Percentiles rank a stretch among this genome's conserved stretches.
phyloP scores from a whole-genome alignment of 2,888 invertebrate species.

The Schrankia costaestrigalis region DNA sequence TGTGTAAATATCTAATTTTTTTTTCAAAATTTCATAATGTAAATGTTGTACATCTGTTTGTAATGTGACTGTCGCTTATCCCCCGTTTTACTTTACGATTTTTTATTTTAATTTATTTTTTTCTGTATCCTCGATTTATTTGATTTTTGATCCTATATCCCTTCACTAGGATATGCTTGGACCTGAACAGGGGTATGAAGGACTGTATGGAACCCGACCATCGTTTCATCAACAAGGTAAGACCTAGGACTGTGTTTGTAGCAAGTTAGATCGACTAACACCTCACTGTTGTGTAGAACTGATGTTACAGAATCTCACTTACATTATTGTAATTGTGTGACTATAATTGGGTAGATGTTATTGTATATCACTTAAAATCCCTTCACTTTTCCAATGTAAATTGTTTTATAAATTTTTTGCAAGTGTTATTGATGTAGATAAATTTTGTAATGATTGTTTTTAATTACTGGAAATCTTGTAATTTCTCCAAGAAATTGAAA shows the following conservation, averaged over 20 bases:
- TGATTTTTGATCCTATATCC: slow-evolving; percentile 47
- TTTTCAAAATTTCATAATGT: too few species aligned
- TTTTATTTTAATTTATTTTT: slow-evolving; percentile 38
- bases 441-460: too few species aligned
- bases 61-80: slow-evolving; percentile 23
- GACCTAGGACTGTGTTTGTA: slow-evolving; percentile 30
- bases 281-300: slow-evolving; percentile 22
- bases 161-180: slow-evolving; percentile 91
- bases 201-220: slow-evolving; percentile 95
- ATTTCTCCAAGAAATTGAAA: too few species aligned
- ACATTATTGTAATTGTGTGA: slow-evolving; percentile 7
- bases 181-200: slow-evolving; percentile 95
- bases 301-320: slow-evolving; percentile 30
- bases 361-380: too few species aligned
- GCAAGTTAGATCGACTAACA: slow-evolving; percentile 53
- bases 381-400: too few species aligned
- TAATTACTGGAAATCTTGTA: too few species aligned
- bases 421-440: too few species aligned
- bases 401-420: too few species aligned
- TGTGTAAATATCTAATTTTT: too few species aligned
- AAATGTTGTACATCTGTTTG: too few species aligned
- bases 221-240: slow-evolving; percentile 95
- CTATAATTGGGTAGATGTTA: too few species aligned
- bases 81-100: slow-evolving; percentile 31
- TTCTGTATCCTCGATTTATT: slow-evolving; percentile 43